Conservation (phyloP, 2,113 vertebrate genomes). For the Ursus arctos region DNA sequence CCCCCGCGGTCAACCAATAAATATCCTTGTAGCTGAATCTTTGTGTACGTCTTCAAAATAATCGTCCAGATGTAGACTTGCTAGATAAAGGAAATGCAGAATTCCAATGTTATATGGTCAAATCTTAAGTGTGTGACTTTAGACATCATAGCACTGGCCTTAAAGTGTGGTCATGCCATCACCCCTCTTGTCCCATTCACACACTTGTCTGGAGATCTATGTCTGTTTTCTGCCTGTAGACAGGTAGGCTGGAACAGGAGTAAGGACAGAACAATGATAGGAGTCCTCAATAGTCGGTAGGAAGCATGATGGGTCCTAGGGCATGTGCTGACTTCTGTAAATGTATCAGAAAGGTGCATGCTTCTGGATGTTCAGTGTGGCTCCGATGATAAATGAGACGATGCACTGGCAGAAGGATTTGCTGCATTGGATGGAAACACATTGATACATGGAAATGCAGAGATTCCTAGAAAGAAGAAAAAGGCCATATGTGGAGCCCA, state of each 20-base stretch:
- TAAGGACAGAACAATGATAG: neutral
- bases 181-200: no score
- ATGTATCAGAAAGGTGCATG: neutral
- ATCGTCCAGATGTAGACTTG: neutral
- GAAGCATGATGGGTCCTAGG: neutral
- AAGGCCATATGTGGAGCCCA: neutral
- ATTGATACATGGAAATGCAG: neutral
- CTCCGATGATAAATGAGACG: neutral
- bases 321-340: neutral
- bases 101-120: neutral
- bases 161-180: neutral
- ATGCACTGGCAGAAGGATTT: neutral
- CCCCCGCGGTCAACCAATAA: neutral
- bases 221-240: neutral
- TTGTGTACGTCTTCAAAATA: neutral
- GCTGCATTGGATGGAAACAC: neutral
- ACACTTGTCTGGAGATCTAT: neutral
- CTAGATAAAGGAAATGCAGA: neutral
- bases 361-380: neutral
- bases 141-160: neutral
- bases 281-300: neutral
- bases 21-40: neutral
- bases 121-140: neutral
- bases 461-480: slow-evolving; percentile 41
- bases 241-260: neutral